phyloP scores from a whole-genome alignment of 2,113 vertebrate genomes.

The Indicator maculatus region DNA sequence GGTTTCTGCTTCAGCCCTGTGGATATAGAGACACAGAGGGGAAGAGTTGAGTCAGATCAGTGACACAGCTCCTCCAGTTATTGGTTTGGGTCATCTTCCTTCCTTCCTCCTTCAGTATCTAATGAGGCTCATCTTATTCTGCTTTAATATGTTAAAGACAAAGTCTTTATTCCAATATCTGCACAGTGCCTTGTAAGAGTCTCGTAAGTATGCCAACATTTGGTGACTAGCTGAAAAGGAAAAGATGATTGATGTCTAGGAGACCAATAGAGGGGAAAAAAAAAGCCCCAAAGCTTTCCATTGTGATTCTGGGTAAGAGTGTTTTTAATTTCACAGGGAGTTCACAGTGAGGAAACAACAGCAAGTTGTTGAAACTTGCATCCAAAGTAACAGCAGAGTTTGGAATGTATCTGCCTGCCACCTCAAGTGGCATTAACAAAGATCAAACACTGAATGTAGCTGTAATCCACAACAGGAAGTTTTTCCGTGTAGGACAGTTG shows the following conservation, averaged over 20 bases:
- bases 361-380: constrained; percentile 24
- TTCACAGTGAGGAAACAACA: background rate
- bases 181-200: constrained; percentile 59
- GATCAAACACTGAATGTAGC: constrained; percentile 1
- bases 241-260: background rate
- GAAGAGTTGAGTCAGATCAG: background rate
- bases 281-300: constrained; percentile 12
- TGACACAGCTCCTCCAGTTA: background rate
- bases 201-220: constrained; percentile 16
- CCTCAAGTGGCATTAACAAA: background rate
- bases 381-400: background rate
- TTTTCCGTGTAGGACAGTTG: constrained; percentile 70
- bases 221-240: constrained; percentile 36
- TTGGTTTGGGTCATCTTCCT: constrained; percentile 21
- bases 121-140: constrained; percentile 23
- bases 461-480: constrained; percentile 2
- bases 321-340: background rate
- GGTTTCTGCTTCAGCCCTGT: background rate
- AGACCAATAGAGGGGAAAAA: background rate
- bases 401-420: constrained; percentile 5
- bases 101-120: constrained; percentile 24
- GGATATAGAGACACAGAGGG: background rate
- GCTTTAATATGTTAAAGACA: constrained; percentile 34
- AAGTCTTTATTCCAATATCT: background rate
- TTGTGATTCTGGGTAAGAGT: background rate